These are phyloP conservation scores for Sinosuthora webbiana DNA, from an alignment of 2,113 vertebrate species.

Conservation along the genomic window DNA sequence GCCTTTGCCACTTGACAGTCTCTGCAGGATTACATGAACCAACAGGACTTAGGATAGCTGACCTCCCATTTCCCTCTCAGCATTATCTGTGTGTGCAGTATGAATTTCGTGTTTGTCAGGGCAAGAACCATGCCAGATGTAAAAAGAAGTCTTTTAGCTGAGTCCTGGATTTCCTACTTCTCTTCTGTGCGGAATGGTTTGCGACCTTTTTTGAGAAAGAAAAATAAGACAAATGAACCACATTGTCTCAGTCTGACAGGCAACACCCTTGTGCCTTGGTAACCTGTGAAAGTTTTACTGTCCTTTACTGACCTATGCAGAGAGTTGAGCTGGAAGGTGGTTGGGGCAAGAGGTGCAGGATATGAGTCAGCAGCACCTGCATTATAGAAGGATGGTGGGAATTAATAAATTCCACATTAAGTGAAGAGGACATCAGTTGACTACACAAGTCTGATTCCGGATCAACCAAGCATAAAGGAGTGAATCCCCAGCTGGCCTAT, in stretches of 20 bases:
- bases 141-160: conserved; percentile 54
- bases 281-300: conserved; percentile 53
- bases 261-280: conserved; percentile 55
- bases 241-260: conserved; percentile 65
- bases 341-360: conserved; percentile 41
- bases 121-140: conserved; percentile 59
- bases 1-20: conserved; percentile 26
- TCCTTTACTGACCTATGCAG: conserved; percentile 45
- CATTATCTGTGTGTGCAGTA: conserved; percentile 6
- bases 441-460: neutral
- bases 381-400: neutral
- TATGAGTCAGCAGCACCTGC: conserved; percentile 63
- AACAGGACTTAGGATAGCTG: neutral
- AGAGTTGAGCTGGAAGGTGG: neutral
- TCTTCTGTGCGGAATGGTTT: conserved; percentile 51
- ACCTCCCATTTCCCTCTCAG: conserved; percentile 63
- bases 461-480: neutral
- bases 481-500: neutral
- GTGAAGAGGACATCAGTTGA: neutral
- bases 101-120: conserved; percentile 50
- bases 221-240: conserved; percentile 74
- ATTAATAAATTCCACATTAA: conserved; percentile 4
- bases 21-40: neutral
- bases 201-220: conserved; percentile 67
- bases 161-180: conserved; percentile 68